Conservation (phyloP, 2,113 vertebrate genomes). For the Crotalus horridus region DNA sequence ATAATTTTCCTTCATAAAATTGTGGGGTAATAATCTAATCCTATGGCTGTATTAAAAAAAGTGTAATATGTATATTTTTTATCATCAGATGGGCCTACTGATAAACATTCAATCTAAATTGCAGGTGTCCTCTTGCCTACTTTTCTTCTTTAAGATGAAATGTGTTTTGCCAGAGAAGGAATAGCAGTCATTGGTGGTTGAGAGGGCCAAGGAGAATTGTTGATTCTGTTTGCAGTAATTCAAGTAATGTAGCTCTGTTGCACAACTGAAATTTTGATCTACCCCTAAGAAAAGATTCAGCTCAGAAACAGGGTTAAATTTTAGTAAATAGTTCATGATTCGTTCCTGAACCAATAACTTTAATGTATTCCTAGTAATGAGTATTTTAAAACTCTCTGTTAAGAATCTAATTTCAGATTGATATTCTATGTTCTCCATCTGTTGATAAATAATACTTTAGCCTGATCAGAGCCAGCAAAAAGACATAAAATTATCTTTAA, state of each 20-base stretch:
- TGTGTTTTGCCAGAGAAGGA: background rate
- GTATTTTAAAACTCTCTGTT: background rate
- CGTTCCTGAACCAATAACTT: slow-evolving; percentile 11
- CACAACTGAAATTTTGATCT: background rate
- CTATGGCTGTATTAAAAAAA: background rate
- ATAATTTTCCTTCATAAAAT: background rate
- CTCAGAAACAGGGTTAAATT: slow-evolving; percentile 29
- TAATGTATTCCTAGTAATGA: background rate
- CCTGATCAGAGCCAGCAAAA: background rate
- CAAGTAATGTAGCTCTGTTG: background rate
- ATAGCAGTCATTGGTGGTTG: background rate
- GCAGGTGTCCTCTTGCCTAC: background rate
- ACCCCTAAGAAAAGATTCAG: background rate
- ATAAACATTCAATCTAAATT: background rate
- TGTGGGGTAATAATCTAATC: background rate
- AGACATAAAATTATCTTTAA: background rate
- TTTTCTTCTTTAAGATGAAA: background rate
- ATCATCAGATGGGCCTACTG: background rate
- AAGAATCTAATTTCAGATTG: background rate
- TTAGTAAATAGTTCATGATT: background rate
- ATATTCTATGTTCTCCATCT: background rate
- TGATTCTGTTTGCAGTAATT: background rate
- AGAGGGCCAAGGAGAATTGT: background rate
- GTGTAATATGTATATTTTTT: background rate
- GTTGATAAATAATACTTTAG: background rate